Evolutionary conservation across 2,888 invertebrate genomes (phyloP).

Genomic region (Trimorus sp.): DNA sequence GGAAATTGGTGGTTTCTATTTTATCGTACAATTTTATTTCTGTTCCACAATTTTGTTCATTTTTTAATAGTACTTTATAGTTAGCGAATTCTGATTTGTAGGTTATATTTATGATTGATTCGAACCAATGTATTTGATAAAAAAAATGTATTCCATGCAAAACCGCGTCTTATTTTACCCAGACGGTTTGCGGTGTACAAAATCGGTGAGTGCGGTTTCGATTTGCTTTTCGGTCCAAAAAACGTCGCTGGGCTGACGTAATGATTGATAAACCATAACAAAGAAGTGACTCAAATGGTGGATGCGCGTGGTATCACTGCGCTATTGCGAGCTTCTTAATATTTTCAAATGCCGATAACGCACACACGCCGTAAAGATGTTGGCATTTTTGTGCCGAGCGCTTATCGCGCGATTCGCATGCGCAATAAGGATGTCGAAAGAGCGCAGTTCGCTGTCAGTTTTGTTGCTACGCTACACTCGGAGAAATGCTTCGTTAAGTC

Average conservation of each 20-base stretch:
- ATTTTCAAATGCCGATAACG: slow-evolving; percentile 61
- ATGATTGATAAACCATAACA: slow-evolving; percentile 41
- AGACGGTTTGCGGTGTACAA: too few relatives aligned
- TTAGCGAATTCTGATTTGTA: too few relatives aligned
- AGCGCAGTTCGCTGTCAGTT: slow-evolving; percentile 47
- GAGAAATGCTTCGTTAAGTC: too few relatives aligned
- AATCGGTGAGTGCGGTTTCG: too few relatives aligned
- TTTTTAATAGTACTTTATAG: too few relatives aligned
- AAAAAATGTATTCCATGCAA: too few relatives aligned
- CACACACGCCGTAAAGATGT: slow-evolving; percentile 52
- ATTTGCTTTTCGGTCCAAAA: not conserved
- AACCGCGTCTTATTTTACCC: too few relatives aligned
- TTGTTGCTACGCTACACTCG: slow-evolving; percentile 45
- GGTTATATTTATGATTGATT: too few relatives aligned
- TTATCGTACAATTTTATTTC: too few relatives aligned
- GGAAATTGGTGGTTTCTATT: too few relatives aligned
- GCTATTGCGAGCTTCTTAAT: slow-evolving; percentile 55
- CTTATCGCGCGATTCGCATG: slow-evolving; percentile 52
- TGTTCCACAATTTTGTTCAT: too few relatives aligned
- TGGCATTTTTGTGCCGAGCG: slow-evolving; percentile 47
- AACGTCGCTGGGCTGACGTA: slow-evolving; percentile 31
- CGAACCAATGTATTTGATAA: too few relatives aligned
- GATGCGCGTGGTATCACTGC: slow-evolving; percentile 35
- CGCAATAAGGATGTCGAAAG: slow-evolving; percentile 55
- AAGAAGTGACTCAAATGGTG: slow-evolving; percentile 46